Evolutionary conservation across 1,140 invertebrate genomes (phyloP).

Genomic region (Halyomorpha halys): DNA sequence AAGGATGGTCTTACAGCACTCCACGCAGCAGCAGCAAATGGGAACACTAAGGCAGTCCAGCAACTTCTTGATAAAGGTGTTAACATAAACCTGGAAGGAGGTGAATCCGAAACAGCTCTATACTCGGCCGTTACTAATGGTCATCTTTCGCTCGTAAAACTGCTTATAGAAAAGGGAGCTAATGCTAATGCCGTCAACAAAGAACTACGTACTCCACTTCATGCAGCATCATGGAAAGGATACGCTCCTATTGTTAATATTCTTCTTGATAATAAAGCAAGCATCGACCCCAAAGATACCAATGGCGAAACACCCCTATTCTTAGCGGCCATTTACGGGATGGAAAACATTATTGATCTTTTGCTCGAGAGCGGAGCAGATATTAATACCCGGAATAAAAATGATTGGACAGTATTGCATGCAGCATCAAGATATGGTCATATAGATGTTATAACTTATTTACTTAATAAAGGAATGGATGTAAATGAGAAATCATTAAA

Average conservation of each 20-base stretch:
- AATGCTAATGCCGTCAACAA: too few relatives aligned
- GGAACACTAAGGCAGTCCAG: background rate
- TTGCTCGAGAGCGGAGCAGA: too few relatives aligned
- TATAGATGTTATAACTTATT: too few relatives aligned
- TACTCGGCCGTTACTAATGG: background rate
- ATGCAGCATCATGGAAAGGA: background rate
- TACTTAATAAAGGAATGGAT: too few relatives aligned
- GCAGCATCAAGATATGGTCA: too few relatives aligned
- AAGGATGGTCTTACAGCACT: background rate
- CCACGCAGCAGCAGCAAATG: background rate
- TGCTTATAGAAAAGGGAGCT: background rate
- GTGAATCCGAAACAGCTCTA: background rate
- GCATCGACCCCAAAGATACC: background rate
- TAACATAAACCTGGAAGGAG: background rate
- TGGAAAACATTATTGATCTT: too few relatives aligned
- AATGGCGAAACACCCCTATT: background rate
- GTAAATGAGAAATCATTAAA: too few relatives aligned
- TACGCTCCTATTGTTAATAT: background rate
- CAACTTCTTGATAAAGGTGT: background rate
- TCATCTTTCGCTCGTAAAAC: background rate
- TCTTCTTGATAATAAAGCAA: background rate
- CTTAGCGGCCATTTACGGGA: background rate
- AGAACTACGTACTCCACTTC: background rate
- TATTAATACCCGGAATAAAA: too few relatives aligned
- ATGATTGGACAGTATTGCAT: too few relatives aligned